Percentiles rank a stretch among this genome's conserved stretches.
Evolutionary conservation across 2,797 vertebrate genomes (phyloP).

Genomic region (Ceryle rudis): DNA sequence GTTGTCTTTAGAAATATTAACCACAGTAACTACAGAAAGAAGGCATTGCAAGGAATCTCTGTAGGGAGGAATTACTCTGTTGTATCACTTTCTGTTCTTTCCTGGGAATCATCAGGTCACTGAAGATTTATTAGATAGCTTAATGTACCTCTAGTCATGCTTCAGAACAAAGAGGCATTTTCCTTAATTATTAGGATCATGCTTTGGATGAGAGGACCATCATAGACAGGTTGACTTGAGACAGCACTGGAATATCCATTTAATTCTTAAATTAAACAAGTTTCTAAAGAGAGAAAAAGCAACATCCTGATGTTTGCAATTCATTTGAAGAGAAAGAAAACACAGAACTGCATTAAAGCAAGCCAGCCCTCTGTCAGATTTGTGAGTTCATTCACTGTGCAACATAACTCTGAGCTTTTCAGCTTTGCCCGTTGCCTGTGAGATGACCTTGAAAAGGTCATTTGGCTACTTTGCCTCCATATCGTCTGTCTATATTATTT

Average conservation of each 20-base stretch:
- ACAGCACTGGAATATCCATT: neutral
- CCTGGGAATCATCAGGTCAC: neutral
- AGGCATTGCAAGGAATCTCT: neutral
- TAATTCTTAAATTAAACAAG: neutral
- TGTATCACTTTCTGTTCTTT: neutral
- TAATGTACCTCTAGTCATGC: neutral
- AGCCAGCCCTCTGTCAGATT: neutral
- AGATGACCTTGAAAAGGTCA: slow-evolving; percentile 4
- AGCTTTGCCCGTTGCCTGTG: neutral
- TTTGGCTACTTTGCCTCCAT: neutral
- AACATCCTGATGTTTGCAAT: neutral
- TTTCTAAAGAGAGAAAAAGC: neutral
- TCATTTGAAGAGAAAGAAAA: neutral
- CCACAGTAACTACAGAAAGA: neutral
- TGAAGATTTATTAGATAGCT: neutral
- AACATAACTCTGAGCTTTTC: neutral
- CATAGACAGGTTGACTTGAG: neutral
- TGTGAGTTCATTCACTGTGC: neutral
- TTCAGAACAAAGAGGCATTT: neutral
- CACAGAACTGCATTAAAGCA: neutral
- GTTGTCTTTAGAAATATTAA: neutral
- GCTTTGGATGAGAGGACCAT: neutral
- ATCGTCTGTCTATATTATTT: neutral
- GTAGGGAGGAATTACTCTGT: neutral
- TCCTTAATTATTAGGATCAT: neutral